Evolutionary conservation across 2,888 invertebrate genomes (phyloP).

Genomic region (Trissonchulus latispiculum): DNA sequence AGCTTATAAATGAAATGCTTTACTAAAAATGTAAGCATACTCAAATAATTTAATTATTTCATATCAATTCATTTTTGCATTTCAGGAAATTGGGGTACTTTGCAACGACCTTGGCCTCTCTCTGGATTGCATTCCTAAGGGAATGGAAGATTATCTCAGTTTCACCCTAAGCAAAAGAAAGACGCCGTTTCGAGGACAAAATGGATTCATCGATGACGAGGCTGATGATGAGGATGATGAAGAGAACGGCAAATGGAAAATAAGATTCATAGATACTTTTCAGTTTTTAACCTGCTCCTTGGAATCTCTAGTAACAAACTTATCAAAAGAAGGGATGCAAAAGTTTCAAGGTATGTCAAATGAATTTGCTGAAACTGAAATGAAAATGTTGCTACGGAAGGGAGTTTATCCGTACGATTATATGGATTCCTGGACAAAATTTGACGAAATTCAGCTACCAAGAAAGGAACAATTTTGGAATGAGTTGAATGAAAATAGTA

Average conservation of each 20-base stretch:
- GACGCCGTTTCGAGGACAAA: too few relatives aligned
- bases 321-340: constrained; percentile 25
- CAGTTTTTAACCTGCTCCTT: constrained; percentile 24
- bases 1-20: too few relatives aligned
- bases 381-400: constrained; percentile 29
- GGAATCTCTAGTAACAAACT: constrained; percentile 27
- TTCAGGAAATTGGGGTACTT: not conserved
- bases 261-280: constrained; percentile 32
- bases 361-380: constrained; percentile 24
- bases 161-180: not conserved
- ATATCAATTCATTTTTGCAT: too few relatives aligned
- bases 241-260: too few relatives aligned
- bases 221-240: too few relatives aligned
- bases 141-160: not conserved
- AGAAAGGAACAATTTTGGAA: constrained; percentile 27
- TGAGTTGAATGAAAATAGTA: constrained; percentile 25
- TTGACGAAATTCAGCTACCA: constrained; percentile 32
- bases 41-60: too few relatives aligned
- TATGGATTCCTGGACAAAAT: constrained; percentile 32
- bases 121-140: constrained; percentile 6
- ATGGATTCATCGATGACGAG: too few relatives aligned
- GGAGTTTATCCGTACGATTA: constrained; percentile 40
- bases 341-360: constrained; percentile 23
- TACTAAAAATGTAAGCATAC: too few relatives aligned
- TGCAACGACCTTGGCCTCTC: not conserved